Base-by-base conservation (phyloP, 2,888 invertebrate genomes). In the Tenthredo distinguenda region DNA sequence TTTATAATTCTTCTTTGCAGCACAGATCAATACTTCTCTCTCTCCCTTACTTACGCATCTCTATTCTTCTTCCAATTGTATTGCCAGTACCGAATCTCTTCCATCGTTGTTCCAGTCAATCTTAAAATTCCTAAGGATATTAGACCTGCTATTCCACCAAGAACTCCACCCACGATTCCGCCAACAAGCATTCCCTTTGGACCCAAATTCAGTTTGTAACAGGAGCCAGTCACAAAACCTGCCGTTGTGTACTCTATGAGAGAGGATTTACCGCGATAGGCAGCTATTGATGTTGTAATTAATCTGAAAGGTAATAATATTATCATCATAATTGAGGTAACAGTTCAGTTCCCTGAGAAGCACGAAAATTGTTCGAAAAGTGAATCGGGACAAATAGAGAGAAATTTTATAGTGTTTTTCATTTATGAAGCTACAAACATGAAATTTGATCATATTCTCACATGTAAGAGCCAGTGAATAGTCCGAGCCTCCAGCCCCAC, bases 401-500 rank as follows among this genome's bases (percentile, higher is more conserved):
- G 15, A 47, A 47, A 18, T 18, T 0, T 6, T 6, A 1, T 18
- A 50, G 50, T 62, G 7, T 26, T 1, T 62, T n/a, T 43, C 7
- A 58, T 7, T 21, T 7, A 58, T 58, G 58, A 9, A 47, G 50
- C 50, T 50, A 2, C 0, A 50, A n/a, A n/a, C 18, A 55, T 55
- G 55, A n/a, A 55, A 55, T 55, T 55, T n/a, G 55, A 55, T n/a
- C 7, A 15, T 74, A 71, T 83, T 87, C 95, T 94, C 94, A 97
- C 97, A 95, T 95, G 93, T 96, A 97, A 21, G 95, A 93, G 43
- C 95, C 95, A 65, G 96, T 95, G 90, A 98, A 98, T 0, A 96
- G 90, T 7, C 95, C 95, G 40, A 97, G 90, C 89, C 96, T 95
- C 96, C 96, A 96, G 4, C 96, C 96, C 95, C 96, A 96, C 88